Evolutionary conservation across 2,888 invertebrate genomes (phyloP).

Genomic region (Neocrepidodera transversa): DNA sequence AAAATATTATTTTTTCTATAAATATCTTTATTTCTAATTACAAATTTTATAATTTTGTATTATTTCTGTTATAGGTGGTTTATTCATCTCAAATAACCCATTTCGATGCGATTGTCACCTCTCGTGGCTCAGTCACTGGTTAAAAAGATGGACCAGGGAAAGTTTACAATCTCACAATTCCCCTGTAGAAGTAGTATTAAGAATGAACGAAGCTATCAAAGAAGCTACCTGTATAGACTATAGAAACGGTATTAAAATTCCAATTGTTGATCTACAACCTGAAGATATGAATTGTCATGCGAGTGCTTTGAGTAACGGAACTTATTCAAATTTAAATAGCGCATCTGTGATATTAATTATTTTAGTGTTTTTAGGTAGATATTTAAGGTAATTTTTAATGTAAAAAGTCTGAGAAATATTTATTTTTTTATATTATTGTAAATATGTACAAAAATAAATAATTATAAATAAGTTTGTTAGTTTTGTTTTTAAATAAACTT

Average conservation of each 20-base stretch:
- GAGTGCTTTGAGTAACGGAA: constrained; percentile 72
- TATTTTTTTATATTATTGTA: background rate
- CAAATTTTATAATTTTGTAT: background rate
- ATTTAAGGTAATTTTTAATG: background rate
- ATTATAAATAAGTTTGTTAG: background rate
- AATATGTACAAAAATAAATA: background rate
- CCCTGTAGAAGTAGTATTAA: constrained; percentile 57
- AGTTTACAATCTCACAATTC: constrained; percentile 78
- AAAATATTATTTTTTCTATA: too few species aligned
- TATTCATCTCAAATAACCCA: constrained; percentile 66
- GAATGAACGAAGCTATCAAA: constrained; percentile 65
- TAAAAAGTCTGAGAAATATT: too few species aligned
- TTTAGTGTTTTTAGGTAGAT: constrained; percentile 12
- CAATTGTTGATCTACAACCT: constrained; percentile 76
- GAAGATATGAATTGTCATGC: constrained; percentile 86
- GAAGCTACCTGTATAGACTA: constrained; percentile 76
- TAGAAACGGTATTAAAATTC: constrained; percentile 67
- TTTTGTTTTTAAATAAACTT: too few species aligned
- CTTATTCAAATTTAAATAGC: constrained; percentile 22
- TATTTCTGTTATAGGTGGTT: constrained; percentile 27
- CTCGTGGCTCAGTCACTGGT: constrained; percentile 90
- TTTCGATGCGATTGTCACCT: constrained; percentile 87
- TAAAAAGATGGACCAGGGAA: constrained; percentile 87
- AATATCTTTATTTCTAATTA: too few species aligned
- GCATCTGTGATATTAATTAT: constrained; percentile 27